Base-by-base conservation (phyloP, 2,113 vertebrate genomes). In the Antechinus flavipes region DNA sequence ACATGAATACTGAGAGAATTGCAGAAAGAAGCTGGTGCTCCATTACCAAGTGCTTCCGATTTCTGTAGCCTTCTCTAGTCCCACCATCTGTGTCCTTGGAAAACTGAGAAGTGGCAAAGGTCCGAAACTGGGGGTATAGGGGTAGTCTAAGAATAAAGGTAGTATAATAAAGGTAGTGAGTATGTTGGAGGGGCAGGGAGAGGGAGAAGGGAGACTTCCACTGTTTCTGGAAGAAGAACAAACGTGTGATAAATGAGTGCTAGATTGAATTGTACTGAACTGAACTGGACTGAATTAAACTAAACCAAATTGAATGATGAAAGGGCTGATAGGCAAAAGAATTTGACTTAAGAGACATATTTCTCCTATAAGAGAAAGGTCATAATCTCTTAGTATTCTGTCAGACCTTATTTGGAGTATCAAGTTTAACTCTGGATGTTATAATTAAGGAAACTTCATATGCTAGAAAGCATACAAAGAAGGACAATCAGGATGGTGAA, bases 1-100 rank as follows among this genome's bases (percentile, higher is more conserved):
- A 93, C 84, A 98, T 99, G 98, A 99, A 99, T 99, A 98, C 98
- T 30, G 95, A 97, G 98, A 97, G 98, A 98, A 99, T 99, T 99
- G 98, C 98, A 49, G 96, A 97, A 96, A 98, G 6, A 98, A 99
- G 98, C 98, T 98, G 98, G 98, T 96, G 97, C 98, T 98, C 98
- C 98, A 94, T 97, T 97, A 97, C 98, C 98, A 98, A 99, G 98
- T 98, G 98, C 98, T 99, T 99, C 98, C 98, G 98, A 99, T 98
- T 98, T n/a, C 35, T 22, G 35, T 42, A 84, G 14, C 35, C n/a
- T 84, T 84, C 98, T 97, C 98, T 97, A 10, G 97, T 98, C 98
- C 98, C 98, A 98, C 98, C 99, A 99, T 98, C 98, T 99, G 99
- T 98, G 98, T 96, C 98, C 97, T 94, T 92, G 61, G 96, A 98